Evolutionary conservation across 2,888 invertebrate species (phyloP).

Genomic region (Mongoloraphidia duomilia): DNA sequence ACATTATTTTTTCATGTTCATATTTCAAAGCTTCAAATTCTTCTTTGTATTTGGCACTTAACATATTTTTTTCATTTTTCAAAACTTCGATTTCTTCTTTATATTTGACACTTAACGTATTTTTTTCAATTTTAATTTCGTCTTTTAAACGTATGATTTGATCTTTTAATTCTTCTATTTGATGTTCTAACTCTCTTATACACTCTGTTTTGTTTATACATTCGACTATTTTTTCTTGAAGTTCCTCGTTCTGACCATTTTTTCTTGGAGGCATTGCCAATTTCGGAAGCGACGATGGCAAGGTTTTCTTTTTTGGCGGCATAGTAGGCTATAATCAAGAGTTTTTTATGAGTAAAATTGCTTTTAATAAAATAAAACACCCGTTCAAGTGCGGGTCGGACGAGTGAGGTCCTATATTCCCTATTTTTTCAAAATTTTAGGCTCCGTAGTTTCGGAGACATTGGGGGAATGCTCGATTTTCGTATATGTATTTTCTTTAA

Average conservation of each 20-base stretch:
- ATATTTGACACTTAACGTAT: slow-evolving; percentile 27
- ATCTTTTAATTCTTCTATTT: slow-evolving; percentile 35
- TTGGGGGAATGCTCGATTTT: too few relatives aligned
- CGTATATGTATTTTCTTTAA: too few relatives aligned
- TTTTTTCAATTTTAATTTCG: slow-evolving; percentile 22
- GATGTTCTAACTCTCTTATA: slow-evolving; percentile 33
- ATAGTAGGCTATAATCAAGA: too few relatives aligned
- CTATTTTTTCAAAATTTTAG: too few relatives aligned
- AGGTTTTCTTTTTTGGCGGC: too few relatives aligned
- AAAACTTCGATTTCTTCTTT: slow-evolving; percentile 27
- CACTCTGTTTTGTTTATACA: slow-evolving; percentile 36
- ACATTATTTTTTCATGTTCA: slow-evolving; percentile 4
- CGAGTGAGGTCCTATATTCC: too few relatives aligned
- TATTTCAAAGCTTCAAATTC: slow-evolving; percentile 21
- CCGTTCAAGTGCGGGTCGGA: too few relatives aligned
- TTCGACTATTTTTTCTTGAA: slow-evolving; percentile 38
- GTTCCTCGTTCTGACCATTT: slow-evolving; percentile 24
- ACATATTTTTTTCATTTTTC: slow-evolving; percentile 26
- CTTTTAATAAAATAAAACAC: too few relatives aligned
- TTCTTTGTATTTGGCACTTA: slow-evolving; percentile 24
- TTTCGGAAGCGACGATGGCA: too few relatives aligned
- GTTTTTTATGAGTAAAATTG: too few relatives aligned
- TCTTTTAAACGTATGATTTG: slow-evolving; percentile 29
- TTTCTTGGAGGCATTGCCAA: too few relatives aligned
- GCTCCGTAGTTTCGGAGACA: too few relatives aligned